Conservation (phyloP, 2,113 vertebrate species). For the Petrocephalus zakoni region DNA sequence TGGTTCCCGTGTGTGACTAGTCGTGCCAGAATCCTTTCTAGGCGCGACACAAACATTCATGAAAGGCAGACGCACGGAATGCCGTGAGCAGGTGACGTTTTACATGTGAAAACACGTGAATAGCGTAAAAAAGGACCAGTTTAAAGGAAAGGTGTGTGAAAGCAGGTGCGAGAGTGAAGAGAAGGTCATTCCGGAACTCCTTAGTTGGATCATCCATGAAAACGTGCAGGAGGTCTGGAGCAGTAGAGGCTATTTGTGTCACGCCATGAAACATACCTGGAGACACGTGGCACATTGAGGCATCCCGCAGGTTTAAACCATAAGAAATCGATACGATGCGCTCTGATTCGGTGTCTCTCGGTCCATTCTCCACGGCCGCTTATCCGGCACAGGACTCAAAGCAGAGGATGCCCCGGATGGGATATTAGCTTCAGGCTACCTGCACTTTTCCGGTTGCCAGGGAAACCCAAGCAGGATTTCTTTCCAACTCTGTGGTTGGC, state of each 20-base stretch:
- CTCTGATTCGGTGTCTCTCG: neutral
- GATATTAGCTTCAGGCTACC: neutral
- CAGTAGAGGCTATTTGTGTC: neutral
- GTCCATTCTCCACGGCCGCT: neutral
- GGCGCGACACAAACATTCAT: neutral
- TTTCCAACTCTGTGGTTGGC: neutral
- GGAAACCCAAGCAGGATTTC: neutral
- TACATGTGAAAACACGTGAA: neutral
- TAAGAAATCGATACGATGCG: neutral
- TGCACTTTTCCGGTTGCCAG: neutral
- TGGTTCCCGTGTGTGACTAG: neutral
- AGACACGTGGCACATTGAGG: neutral
- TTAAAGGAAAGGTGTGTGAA: neutral
- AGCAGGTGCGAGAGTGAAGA: neutral
- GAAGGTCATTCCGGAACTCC: neutral
- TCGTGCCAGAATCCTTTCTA: neutral
- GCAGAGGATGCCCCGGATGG: neutral
- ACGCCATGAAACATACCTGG: neutral
- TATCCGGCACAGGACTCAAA: neutral
- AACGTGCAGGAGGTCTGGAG: neutral
- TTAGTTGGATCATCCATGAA: neutral
- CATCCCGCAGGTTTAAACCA: neutral
- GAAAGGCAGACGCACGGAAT: neutral
- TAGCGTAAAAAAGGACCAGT: neutral
- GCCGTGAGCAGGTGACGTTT: neutral